phyloP scores from a whole-genome alignment of 2,113 vertebrate species.

The Chaetops frenatus region DNA sequence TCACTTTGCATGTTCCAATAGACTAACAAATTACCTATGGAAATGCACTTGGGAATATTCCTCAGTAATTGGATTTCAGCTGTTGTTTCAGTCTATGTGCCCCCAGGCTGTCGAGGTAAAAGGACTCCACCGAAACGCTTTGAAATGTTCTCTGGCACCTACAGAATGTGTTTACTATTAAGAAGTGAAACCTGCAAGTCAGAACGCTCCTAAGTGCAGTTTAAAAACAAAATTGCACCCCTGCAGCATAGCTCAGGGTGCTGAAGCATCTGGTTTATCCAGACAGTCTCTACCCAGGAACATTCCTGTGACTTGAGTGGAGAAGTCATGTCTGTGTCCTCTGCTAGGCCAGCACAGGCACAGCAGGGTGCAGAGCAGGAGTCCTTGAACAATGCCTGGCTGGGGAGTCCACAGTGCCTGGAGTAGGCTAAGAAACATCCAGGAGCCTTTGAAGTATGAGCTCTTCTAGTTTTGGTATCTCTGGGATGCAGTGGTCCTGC shows the following conservation, averaged over 20 bases:
- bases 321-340: neutral
- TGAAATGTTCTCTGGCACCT: constrained; percentile 56
- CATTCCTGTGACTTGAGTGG: neutral
- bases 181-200: constrained; percentile 59
- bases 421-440: neutral
- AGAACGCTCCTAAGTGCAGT: constrained; percentile 17
- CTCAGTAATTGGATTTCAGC: constrained; percentile 62
- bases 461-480: neutral
- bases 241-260: neutral
- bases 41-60: constrained; percentile 63
- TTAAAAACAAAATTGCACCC: constrained; percentile 43
- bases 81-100: constrained; percentile 50
- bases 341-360: neutral
- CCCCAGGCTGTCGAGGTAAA: constrained; percentile 40
- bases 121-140: constrained; percentile 54
- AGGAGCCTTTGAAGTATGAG: neutral
- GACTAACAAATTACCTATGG: constrained; percentile 67
- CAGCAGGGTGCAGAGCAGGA: neutral
- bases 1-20: constrained; percentile 62
- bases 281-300: neutral
- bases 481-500: neutral
- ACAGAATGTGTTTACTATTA: constrained; percentile 58
- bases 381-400: rapidly evolving
- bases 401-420: neutral
- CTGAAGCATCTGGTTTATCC: constrained; percentile 27